Percentiles rank a stretch among this genome's conserved stretches.
phyloP scores from a whole-genome alignment of 2,113 vertebrate species.

The Coptodon rendalli region DNA sequence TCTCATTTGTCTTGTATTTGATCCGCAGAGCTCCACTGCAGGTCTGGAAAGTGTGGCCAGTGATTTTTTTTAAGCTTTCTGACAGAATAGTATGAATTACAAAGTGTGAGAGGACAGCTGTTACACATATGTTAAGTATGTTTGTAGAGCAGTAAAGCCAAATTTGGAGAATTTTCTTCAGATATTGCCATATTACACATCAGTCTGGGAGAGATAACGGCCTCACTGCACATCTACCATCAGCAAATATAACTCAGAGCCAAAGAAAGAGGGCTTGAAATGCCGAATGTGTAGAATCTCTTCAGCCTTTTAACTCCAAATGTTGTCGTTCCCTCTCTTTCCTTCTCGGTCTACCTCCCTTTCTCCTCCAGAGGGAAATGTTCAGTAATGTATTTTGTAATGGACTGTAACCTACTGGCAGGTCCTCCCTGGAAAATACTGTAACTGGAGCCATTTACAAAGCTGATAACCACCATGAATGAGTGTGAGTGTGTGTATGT shows the following conservation, averaged over 20 bases:
- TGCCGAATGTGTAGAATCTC: background rate
- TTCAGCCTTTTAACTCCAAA: background rate
- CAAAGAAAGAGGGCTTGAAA: background rate
- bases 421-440: constrained; percentile 24
- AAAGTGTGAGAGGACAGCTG: constrained; percentile 45
- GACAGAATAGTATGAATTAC: constrained; percentile 25
- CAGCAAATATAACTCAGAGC: background rate
- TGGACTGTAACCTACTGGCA: constrained; percentile 28
- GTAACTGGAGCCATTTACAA: constrained; percentile 28
- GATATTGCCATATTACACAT: background rate
- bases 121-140: constrained; percentile 17
- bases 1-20: constrained; percentile 44
- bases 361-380: constrained; percentile 15
- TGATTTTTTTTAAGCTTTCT: constrained; percentile 2
- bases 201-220: background rate
- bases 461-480: constrained; percentile 12
- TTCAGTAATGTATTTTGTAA: constrained; percentile 38
- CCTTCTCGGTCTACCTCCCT: background rate
- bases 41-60: constrained; percentile 47
- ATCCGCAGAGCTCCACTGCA: constrained; percentile 30
- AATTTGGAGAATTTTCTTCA: background rate
- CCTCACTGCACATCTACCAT: background rate
- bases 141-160: background rate
- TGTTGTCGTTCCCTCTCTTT: background rate
- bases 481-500: background rate